A percentile compares a stretch with the other conserved stretches of the same genome.
phyloP scores from a whole-genome alignment of 2,888 invertebrate genomes.

The Allacma fusca region DNA sequence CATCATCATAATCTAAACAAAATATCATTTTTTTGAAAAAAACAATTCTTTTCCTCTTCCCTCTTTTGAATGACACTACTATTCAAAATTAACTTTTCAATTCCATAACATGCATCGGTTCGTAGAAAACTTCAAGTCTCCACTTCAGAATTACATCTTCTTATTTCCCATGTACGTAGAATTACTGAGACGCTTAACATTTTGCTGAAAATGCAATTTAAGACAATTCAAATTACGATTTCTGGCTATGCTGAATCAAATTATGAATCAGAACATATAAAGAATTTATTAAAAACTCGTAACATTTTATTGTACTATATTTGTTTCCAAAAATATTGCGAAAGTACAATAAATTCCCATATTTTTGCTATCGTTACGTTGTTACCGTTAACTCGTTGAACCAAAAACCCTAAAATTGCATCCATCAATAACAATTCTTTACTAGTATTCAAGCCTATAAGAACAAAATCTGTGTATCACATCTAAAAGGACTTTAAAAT shows the following conservation, averaged over 20 bases:
- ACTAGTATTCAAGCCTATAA: neutral
- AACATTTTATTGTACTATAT: neutral
- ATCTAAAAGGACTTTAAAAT: neutral
- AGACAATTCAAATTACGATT: no score
- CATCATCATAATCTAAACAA: slow-evolving; percentile 33
- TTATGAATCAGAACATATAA: no score
- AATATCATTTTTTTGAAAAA: slow-evolving; percentile 27
- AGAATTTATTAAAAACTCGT: neutral
- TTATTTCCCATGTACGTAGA: no score
- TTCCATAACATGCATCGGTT: no score
- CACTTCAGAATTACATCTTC: no score
- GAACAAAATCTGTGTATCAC: no score
- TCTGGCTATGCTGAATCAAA: no score
- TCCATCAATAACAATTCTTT: neutral
- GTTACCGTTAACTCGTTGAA: neutral
- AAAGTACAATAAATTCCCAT: neutral
- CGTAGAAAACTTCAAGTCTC: no score
- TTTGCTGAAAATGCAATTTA: no score
- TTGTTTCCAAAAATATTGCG: slow-evolving; percentile 9
- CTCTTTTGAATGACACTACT: neutral
- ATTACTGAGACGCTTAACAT: no score
- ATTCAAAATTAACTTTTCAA: neutral
- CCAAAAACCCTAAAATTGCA: neutral
- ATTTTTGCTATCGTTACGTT: neutral
- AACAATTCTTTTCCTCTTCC: slow-evolving; percentile 35